Percentiles rank a stretch among this genome's conserved stretches.
Evolutionary conservation across 2,113 vertebrate genomes (phyloP).

Genomic region (Acrocephalus arundinaceus): DNA sequence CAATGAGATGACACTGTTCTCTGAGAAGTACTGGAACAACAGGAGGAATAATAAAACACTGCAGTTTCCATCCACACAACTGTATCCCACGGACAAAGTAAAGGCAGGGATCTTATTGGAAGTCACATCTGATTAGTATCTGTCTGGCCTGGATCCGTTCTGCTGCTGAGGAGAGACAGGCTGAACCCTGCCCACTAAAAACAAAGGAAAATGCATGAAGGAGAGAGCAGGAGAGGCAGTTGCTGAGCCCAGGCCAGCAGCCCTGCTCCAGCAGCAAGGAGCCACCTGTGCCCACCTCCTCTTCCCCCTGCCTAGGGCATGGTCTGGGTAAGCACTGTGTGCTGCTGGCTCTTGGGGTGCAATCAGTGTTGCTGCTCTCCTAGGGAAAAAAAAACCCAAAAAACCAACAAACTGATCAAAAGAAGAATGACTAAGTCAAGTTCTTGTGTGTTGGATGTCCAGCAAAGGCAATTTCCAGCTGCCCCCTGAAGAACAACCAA

Average conservation of each 20-base stretch:
- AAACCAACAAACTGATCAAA: background rate
- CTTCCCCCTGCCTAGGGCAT: background rate
- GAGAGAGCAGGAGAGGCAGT: background rate
- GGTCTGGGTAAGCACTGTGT: background rate
- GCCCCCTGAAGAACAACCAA: background rate
- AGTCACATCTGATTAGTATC: background rate
- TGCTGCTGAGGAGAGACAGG: background rate
- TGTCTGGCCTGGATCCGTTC: background rate
- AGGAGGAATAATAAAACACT: background rate
- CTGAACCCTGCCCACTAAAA: background rate
- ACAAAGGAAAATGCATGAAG: background rate
- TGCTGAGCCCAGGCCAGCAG: background rate
- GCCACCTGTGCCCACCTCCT: background rate
- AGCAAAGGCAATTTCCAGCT: background rate
- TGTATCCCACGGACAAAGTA: background rate
- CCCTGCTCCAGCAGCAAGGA: background rate
- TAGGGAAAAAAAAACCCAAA: background rate
- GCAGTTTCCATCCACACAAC: background rate
- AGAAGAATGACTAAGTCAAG: background rate
- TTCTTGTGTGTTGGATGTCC: background rate
- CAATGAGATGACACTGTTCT: conserved; percentile 33
- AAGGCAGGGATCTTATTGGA: background rate
- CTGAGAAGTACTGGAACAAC: conserved; percentile 19
- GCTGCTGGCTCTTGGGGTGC: background rate
- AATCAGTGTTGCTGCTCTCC: background rate